These are phyloP conservation scores for Catocala fraxini DNA, from an alignment of 2,888 invertebrate genomes.

Conservation along the genomic window DNA sequence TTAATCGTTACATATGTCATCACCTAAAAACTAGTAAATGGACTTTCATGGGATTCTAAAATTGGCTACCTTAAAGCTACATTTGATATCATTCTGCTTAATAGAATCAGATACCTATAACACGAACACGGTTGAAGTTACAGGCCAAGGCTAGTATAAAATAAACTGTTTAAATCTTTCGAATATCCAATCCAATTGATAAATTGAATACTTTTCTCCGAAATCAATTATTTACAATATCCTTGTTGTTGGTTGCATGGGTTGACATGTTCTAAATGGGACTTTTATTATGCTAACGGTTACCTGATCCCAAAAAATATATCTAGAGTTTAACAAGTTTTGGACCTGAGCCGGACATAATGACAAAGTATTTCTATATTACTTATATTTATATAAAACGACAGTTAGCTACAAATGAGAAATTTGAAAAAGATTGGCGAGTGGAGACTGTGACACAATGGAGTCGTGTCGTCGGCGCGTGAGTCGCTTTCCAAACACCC, in stretches of 20 bases:
- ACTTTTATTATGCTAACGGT: constrained; percentile 5
- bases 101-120: no score
- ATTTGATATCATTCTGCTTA: no score
- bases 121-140: no score
- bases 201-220: neutral
- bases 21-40: no score
- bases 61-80: no score
- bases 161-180: neutral
- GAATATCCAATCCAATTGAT: neutral
- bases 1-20: no score
- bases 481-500: constrained; percentile 59
- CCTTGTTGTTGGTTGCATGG: neutral
- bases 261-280: constrained; percentile 9
- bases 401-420: constrained; percentile 45
- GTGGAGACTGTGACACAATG: constrained; percentile 35
- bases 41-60: no score
- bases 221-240: constrained; percentile 5
- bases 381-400: constrained; percentile 24
- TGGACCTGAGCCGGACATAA: neutral
- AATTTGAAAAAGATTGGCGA: constrained; percentile 39
- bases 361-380: constrained; percentile 9
- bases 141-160: no score
- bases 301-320: neutral
- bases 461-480: constrained; percentile 61
- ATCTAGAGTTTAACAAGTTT: constrained; percentile 4